Percentiles rank a stretch among this genome's conserved stretches.
These are phyloP conservation scores for Phoronis australis DNA, from an alignment of 2,888 invertebrate species.

Conservation along the genomic window DNA sequence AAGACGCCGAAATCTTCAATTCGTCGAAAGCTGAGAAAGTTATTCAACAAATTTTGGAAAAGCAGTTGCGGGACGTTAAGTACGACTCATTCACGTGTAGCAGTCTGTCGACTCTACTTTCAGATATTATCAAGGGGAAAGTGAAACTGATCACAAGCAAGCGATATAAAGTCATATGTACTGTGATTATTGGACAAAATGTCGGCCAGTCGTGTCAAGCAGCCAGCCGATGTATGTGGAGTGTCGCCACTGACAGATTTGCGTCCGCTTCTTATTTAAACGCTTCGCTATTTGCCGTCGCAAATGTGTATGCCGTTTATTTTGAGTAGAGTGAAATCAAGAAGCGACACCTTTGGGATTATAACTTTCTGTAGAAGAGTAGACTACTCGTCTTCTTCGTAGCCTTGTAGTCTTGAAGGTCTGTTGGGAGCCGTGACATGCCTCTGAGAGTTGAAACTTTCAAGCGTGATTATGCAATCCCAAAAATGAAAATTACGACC, in stretches of 20 bases:
- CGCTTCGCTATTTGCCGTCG: conserved; percentile 33
- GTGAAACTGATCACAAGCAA: conserved; percentile 36
- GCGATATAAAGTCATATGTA: conserved; percentile 39
- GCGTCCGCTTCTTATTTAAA: conserved; percentile 32
- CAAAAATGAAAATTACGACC: too few species aligned
- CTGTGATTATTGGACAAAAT: conserved; percentile 38
- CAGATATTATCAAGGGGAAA: conserved; percentile 35
- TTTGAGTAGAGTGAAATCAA: too few species aligned
- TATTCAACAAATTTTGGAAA: conserved; percentile 27
- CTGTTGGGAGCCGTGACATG: too few species aligned
- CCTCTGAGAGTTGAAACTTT: too few species aligned
- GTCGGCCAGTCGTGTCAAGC: conserved; percentile 30
- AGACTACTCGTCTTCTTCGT: too few species aligned
- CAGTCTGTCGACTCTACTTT: conserved; percentile 30
- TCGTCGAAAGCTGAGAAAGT: conserved; percentile 22
- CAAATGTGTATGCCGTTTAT: conserved; percentile 37
- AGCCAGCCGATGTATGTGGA: conserved; percentile 39
- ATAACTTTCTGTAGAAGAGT: too few species aligned
- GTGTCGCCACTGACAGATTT: conserved; percentile 36
- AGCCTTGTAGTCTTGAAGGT: too few species aligned
- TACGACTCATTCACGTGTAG: conserved; percentile 38
- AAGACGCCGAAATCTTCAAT: conserved; percentile 29
- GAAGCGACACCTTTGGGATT: too few species aligned
- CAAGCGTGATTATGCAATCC: too few species aligned
- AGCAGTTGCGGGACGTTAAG: conserved; percentile 35